These are phyloP conservation scores for Pristionchus maxplancki DNA, from an alignment of 2,888 invertebrate genomes.

Conservation along the genomic window DNA sequence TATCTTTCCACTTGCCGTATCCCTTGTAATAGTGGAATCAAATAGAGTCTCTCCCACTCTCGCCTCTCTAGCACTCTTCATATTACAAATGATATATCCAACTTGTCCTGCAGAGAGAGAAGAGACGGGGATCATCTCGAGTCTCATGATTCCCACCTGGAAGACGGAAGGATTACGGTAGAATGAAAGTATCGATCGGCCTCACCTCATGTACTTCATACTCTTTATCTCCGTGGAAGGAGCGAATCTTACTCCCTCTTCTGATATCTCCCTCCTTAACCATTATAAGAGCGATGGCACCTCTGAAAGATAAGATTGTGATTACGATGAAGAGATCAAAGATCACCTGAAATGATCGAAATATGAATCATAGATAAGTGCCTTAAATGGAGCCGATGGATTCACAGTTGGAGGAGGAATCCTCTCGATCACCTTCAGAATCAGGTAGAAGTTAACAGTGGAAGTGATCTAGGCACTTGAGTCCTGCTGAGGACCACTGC, in stretches of 20 bases:
- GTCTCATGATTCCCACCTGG: constrained; percentile 86
- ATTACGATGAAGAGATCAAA: background rate
- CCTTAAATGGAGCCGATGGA: constrained; percentile 83
- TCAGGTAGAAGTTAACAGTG: too few species aligned
- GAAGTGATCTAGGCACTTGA: too few species aligned
- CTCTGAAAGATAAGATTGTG: constrained; percentile 82
- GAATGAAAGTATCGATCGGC: background rate
- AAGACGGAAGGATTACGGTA: background rate
- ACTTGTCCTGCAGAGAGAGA: constrained; percentile 89
- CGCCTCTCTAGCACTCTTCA: constrained; percentile 82
- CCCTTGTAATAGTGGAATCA: constrained; percentile 51
- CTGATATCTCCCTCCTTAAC: constrained; percentile 86
- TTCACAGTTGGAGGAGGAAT: constrained; percentile 77
- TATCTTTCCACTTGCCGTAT: background rate
- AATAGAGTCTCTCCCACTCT: constrained; percentile 74
- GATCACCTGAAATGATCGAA: constrained; percentile 85
- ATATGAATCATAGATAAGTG: constrained; percentile 93
- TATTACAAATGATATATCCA: constrained; percentile 89
- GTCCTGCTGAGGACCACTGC: too few species aligned
- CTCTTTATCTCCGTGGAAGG: constrained; percentile 84
- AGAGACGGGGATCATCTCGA: constrained; percentile 80
- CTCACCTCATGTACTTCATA: constrained; percentile 86
- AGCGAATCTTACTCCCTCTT: constrained; percentile 85
- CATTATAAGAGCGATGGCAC: constrained; percentile 87
- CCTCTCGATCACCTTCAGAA: constrained; percentile 72